Conservation (phyloP, 2,113 vertebrate species). For the Agapornis roseicollis region DNA sequence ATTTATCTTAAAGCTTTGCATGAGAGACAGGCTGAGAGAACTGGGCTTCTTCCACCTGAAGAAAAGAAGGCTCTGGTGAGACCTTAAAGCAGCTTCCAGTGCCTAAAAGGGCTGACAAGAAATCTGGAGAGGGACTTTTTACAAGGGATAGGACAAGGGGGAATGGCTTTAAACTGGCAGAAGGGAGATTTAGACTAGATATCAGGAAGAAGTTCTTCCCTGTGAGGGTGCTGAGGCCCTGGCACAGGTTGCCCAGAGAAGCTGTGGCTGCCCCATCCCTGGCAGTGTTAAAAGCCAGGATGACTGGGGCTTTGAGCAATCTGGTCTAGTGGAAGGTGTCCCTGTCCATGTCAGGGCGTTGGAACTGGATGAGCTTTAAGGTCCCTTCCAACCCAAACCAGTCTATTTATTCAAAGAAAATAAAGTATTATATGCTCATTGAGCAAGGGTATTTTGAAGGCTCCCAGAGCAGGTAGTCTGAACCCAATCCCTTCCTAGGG, state of each 20-base stretch:
- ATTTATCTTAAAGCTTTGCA: slow-evolving; percentile 7
- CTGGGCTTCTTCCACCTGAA: neutral
- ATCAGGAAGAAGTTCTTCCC: neutral
- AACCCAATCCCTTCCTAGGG: neutral
- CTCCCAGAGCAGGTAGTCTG: neutral
- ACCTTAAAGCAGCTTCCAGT: neutral
- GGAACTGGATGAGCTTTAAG: neutral
- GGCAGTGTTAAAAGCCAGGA: neutral
- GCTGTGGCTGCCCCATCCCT: neutral
- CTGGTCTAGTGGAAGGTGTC: neutral
- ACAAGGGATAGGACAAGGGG: neutral
- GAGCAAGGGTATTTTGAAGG: neutral
- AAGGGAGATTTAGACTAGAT: neutral
- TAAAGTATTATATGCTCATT: neutral
- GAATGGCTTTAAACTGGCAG: neutral
- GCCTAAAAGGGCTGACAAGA: neutral
- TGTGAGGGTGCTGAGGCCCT: neutral
- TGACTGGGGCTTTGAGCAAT: too few species aligned
- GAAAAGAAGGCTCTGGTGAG: neutral
- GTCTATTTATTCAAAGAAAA: neutral
- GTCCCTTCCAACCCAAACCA: neutral
- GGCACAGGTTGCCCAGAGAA: neutral
- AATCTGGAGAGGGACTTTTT: neutral
- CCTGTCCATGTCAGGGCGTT: neutral
- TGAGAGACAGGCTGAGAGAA: neutral